These are phyloP conservation scores for Gopherus evgoodei DNA, from an alignment of 2,113 vertebrate genomes.

Conservation along the genomic window DNA sequence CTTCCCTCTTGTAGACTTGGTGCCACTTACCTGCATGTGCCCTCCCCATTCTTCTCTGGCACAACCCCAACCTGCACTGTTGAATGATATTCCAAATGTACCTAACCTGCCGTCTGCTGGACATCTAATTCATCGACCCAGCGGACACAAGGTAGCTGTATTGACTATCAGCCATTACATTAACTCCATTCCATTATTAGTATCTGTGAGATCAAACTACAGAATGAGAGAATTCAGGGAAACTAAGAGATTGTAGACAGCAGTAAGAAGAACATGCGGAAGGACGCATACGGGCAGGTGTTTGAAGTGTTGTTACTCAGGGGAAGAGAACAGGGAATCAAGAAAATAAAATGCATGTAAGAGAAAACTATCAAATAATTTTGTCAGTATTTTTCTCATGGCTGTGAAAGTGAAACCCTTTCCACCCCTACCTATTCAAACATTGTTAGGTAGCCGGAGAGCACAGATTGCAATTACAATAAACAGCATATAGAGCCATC, in stretches of 20 bases:
- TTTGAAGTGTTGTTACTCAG: background rate
- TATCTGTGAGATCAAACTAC: background rate
- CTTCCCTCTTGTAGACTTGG: background rate
- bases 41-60: background rate
- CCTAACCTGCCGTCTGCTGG: background rate
- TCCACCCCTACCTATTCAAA: background rate
- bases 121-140: background rate
- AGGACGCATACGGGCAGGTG: background rate
- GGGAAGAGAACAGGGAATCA: background rate
- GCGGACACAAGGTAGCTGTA: background rate
- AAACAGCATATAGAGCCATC: conserved; percentile 54
- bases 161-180: accelerated
- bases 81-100: background rate
- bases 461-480: background rate
- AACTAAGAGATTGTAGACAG: background rate
- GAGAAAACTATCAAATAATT: background rate
- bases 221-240: background rate
- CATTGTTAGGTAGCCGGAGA: background rate
- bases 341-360: background rate
- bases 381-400: background rate
- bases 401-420: background rate
- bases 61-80: background rate
- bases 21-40: background rate
- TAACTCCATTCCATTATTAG: background rate
- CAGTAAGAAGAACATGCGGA: background rate